Conservation (phyloP, 2,888 invertebrate genomes). For the Panzeria rudis region DNA sequence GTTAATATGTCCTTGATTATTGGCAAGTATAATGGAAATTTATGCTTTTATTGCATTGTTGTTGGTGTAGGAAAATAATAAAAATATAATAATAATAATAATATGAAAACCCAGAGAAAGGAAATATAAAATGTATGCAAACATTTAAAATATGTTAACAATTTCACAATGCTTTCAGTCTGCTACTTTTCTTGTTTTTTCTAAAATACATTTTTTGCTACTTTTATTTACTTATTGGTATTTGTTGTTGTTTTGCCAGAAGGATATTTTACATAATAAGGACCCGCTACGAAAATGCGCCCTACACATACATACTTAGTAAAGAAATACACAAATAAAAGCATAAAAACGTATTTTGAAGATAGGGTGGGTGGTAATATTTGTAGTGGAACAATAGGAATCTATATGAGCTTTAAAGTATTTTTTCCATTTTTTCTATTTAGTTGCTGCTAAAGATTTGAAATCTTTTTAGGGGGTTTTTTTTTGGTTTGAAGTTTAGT, state of each 20-base stretch:
- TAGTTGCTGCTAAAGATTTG: neutral
- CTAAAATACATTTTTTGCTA: neutral
- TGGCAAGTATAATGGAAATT: conserved; percentile 40
- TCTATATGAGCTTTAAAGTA: neutral
- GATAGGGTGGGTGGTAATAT: no score
- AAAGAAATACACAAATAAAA: neutral
- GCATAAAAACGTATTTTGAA: no score
- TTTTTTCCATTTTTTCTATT: neutral
- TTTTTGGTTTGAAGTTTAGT: no score
- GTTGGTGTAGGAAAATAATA: neutral
- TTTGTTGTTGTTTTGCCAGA: conserved; percentile 37
- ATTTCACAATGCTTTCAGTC: conserved; percentile 27
- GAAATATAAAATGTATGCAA: neutral
- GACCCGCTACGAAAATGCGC: conserved; percentile 20
- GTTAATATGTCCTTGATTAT: conserved; percentile 58
- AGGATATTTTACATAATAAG: conserved; percentile 50
- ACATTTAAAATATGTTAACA: conserved; percentile 41
- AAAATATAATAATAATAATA: conserved; percentile 1
- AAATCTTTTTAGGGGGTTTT: no score
- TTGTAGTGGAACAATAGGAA: no score
- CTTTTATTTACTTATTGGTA: neutral
- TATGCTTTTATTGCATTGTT: conserved; percentile 11
- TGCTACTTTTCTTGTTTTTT: conserved; percentile 13
- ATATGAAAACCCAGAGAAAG: neutral
- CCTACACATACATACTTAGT: neutral